A percentile compares a stretch with the other conserved stretches of the same genome.
phyloP scores from a whole-genome alignment of 2,888 invertebrate species.

The Steinernema hermaphroditum region DNA sequence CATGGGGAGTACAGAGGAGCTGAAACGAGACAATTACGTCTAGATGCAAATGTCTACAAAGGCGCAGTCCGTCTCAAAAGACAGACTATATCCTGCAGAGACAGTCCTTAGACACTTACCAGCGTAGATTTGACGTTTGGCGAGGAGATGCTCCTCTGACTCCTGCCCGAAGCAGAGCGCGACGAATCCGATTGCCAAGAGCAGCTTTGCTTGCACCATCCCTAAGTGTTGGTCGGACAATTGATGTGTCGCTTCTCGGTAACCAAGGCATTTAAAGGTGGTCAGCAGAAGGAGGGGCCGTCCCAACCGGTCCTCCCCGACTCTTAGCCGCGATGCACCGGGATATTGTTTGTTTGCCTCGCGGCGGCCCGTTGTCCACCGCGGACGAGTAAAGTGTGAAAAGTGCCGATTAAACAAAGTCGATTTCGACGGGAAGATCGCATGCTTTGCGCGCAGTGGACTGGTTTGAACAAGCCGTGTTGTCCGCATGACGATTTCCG shows the following conservation, averaged over 20 bases:
- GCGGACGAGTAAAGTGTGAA: conserved; percentile 8
- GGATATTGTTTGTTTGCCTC: conserved; percentile 23
- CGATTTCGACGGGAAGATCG: not conserved
- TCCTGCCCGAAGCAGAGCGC: conserved; percentile 20
- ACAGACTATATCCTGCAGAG: too few relatives aligned
- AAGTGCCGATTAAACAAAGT: conserved; percentile 27
- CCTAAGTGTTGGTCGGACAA: not conserved
- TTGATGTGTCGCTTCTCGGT: not conserved
- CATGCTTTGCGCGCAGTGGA: not conserved
- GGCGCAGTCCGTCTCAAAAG: too few relatives aligned
- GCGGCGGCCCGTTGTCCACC: not conserved
- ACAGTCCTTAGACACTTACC: too few relatives aligned
- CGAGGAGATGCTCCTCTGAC: not conserved
- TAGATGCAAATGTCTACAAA: not conserved
- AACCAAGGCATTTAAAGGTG: not conserved
- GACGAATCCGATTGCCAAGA: conserved; percentile 6
- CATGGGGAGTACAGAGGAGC: conserved; percentile 58
- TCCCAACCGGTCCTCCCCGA: conserved; percentile 3
- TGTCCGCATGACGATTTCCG: too few relatives aligned
- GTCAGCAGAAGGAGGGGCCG: not conserved
- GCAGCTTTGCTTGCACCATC: conserved; percentile 1
- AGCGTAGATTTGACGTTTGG: conserved; percentile 14
- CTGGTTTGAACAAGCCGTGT: too few relatives aligned
- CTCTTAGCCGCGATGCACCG: not conserved
- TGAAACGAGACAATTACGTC: conserved; percentile 22